Percentiles rank a stretch among this genome's conserved stretches.
These are phyloP conservation scores for Megaleporinus macrocephalus DNA, from an alignment of 2,113 vertebrate species.

Conservation along the genomic window DNA sequence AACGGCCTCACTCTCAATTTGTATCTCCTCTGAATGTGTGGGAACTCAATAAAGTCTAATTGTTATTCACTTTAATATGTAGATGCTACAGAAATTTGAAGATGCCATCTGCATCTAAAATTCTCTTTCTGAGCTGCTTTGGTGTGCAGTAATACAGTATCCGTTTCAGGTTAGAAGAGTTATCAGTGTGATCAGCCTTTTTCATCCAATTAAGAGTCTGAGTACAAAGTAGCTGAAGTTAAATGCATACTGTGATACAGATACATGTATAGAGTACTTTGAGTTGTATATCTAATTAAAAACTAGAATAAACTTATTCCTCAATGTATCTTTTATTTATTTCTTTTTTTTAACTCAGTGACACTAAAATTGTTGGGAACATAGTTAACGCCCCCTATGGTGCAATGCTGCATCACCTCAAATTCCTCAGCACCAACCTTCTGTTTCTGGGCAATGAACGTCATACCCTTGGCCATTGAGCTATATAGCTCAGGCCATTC, in stretches of 20 bases:
- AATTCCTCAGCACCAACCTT: neutral
- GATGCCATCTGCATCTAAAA: slow-evolving; percentile 1
- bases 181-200: neutral
- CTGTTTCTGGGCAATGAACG: slow-evolving; percentile 16
- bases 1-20: slow-evolving; percentile 21
- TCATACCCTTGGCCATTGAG: slow-evolving; percentile 25
- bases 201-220: neutral
- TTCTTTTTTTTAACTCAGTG: neutral
- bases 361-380: neutral
- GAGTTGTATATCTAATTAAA: too few relatives aligned
- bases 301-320: too few relatives aligned
- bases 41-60: slow-evolving; percentile 7
- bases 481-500: neutral
- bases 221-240: neutral
- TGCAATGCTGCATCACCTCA: neutral
- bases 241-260: neutral
- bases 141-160: neutral
- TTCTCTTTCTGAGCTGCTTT: neutral
- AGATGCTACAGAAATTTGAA: slow-evolving; percentile 4
- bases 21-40: slow-evolving; percentile 7
- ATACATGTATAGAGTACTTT: neutral
- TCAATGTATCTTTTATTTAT: too few relatives aligned
- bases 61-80: slow-evolving; percentile 22
- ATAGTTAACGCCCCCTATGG: slow-evolving; percentile 14
- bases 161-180: neutral